These are phyloP conservation scores for Zaprionus gabonicus DNA, from an alignment of 1,140 invertebrate genomes.

Conservation along the genomic window DNA sequence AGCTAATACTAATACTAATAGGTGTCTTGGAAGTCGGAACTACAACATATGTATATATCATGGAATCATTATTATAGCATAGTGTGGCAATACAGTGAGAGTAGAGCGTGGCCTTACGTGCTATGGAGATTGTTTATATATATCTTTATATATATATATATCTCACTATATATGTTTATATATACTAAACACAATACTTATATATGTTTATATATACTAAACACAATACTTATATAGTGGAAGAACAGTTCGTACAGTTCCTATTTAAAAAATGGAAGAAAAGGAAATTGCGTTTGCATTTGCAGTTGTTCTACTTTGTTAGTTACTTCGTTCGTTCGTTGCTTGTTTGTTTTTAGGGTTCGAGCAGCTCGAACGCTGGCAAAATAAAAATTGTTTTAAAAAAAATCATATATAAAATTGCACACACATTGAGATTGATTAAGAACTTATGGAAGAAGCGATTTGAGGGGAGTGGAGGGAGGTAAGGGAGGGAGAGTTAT, in stretches of 20 bases:
- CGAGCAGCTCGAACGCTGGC: conserved; percentile 73
- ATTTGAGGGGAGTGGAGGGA: conserved; percentile 27
- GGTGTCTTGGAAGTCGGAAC: conserved; percentile 18
- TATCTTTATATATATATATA: not conserved
- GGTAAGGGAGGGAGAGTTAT: conserved; percentile 4
- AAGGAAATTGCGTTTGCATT: conserved; percentile 45
- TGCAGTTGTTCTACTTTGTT: conserved; percentile 33
- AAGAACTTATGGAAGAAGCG: conserved; percentile 41
- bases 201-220: conserved; percentile 21
- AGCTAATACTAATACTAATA: conserved; percentile 43
- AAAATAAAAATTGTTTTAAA: conserved; percentile 34
- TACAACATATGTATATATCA: not conserved
- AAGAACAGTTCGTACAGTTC: conserved; percentile 47
- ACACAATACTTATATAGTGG: conserved; percentile 23
- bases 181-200: conserved; percentile 20
- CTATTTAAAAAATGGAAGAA: conserved; percentile 41
- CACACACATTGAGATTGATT: conserved; percentile 79
- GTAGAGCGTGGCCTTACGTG: conserved; percentile 25
- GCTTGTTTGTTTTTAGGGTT: conserved; percentile 67
- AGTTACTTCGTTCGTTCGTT: conserved; percentile 11
- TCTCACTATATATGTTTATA: conserved; percentile 17
- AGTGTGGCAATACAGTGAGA: conserved; percentile 41
- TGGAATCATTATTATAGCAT: conserved; percentile 9
- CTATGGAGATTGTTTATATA: not conserved
- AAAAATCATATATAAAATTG: conserved; percentile 59